Evolutionary conservation across 2,113 vertebrate species (phyloP), one percentile per base, ranked within the genome.

Genomic region (Chionomys nivalis): DNA sequence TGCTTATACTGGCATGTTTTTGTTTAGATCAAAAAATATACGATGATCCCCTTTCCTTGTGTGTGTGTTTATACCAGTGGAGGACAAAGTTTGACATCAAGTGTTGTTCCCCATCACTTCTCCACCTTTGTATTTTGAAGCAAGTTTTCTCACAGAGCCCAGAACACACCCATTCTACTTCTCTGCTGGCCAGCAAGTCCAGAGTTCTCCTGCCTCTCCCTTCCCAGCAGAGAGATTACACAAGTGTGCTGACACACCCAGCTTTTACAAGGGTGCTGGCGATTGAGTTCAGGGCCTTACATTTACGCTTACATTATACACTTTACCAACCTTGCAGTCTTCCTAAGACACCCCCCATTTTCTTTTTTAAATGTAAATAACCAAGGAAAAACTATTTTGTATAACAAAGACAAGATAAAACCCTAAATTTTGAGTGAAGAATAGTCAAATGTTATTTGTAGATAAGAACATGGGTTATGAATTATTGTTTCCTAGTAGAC

Each of bases 301-400:
- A 7, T 36, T 21, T 23, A 47, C 11, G 5, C 63, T 65, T 65
- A 14, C 42, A 14, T 33, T 36, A 21, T 9, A 16, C 44, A n/a
- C 31, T 24, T 70, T 21, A 52, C 28, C 4, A 66, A 12, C 65
- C 36, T 6, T 1, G 31, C 19, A 36, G 31, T 52, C 44, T 52
- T 33, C n/a, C 31, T 21, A 26, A 24, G 65, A 17, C 17, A 17
- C 4, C n/a, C 7, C 21, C 77, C 26, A 72, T 44, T 82, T 36
- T 81, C 63, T 49, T 87, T 87, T 85, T 75, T 26, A 90, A 91
- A 85, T 90, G 73, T 91, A 88, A 70, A 23, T 89, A 61, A 76
- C 70, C 44, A 95, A 77, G 42, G 72, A 31, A 31, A 68, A 88
- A 91, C 2, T 1, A 10, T 81, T 89, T 39, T 58, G 1, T 39